Conservation (phyloP, 2,797 vertebrate species). For the Sylvilagus floridanus region DNA sequence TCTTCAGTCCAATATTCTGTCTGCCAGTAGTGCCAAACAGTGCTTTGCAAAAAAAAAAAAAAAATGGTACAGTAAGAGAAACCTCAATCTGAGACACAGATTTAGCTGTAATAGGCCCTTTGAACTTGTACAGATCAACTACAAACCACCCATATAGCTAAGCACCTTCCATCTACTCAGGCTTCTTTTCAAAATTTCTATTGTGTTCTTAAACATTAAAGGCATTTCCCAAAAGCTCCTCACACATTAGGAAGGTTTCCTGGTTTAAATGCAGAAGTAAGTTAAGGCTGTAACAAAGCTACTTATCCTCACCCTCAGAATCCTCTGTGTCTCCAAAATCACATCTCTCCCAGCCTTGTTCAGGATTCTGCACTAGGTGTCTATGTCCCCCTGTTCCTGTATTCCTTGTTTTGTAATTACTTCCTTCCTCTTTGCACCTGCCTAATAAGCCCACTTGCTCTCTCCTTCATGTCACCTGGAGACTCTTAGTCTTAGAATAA, state of each 20-base stretch:
- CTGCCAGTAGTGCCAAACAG: background rate
- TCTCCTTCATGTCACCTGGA: background rate
- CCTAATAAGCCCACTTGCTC: background rate
- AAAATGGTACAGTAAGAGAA: background rate
- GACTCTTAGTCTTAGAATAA: no score
- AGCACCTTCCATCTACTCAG: background rate
- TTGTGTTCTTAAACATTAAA: background rate
- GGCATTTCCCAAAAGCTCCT: background rate
- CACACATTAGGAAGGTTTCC: background rate
- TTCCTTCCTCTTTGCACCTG: background rate
- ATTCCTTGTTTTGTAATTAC: background rate
- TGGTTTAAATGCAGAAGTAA: background rate
- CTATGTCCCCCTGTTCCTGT: background rate
- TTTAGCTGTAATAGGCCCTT: background rate
- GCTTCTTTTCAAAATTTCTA: background rate
- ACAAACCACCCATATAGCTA: background rate
- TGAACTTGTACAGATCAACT: background rate
- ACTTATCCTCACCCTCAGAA: background rate
- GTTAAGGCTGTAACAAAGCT: background rate
- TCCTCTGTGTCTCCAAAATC: background rate
- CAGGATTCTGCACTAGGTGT: background rate
- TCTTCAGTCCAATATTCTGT: background rate
- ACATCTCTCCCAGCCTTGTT: background rate
- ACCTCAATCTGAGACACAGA: background rate
- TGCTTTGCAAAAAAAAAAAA: background rate